A percentile compares a stretch with the other conserved stretches of the same genome.
Evolutionary conservation across 2,113 vertebrate genomes (phyloP).

Genomic region (Chelonoidis abingdonii): DNA sequence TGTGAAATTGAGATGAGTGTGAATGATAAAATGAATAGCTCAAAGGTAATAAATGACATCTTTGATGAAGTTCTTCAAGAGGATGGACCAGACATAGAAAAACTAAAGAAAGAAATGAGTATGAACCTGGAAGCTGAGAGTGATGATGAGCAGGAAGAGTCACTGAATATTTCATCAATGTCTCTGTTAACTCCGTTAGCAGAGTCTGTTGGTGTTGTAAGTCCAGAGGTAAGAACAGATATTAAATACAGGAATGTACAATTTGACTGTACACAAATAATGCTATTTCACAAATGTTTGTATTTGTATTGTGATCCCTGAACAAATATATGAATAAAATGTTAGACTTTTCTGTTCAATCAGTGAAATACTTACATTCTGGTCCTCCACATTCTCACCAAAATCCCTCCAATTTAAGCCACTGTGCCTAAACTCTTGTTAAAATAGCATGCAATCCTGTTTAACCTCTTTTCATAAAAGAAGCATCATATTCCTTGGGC

Average conservation of each 20-base stretch:
- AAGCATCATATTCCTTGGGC: neutral
- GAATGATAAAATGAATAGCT: constrained; percentile 84
- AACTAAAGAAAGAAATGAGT: constrained; percentile 70
- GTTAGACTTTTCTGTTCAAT: neutral
- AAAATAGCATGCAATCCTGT: neutral
- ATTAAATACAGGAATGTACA: neutral
- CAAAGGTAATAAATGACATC: constrained; percentile 90
- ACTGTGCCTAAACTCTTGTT: neutral
- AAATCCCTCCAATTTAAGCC: neutral
- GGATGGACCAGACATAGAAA: constrained; percentile 76
- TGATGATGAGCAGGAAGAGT: constrained; percentile 82
- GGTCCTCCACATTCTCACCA: neutral
- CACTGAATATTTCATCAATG: constrained; percentile 97
- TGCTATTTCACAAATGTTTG: neutral
- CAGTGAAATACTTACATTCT: neutral
- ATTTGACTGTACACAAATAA: neutral
- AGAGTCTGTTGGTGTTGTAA: constrained; percentile 90
- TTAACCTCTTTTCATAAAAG: neutral
- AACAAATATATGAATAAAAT: neutral
- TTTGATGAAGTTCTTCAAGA: constrained; percentile 89
- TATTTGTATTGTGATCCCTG: neutral
- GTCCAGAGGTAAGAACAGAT: constrained; percentile 82
- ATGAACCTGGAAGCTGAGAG: constrained; percentile 76
- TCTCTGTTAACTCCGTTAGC: constrained; percentile 92
- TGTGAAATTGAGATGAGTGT: constrained; percentile 80